A percentile compares a stretch with the other conserved stretches of the same genome.
phyloP scores from a whole-genome alignment of 2,113 vertebrate species.

The Prinia subflava region DNA sequence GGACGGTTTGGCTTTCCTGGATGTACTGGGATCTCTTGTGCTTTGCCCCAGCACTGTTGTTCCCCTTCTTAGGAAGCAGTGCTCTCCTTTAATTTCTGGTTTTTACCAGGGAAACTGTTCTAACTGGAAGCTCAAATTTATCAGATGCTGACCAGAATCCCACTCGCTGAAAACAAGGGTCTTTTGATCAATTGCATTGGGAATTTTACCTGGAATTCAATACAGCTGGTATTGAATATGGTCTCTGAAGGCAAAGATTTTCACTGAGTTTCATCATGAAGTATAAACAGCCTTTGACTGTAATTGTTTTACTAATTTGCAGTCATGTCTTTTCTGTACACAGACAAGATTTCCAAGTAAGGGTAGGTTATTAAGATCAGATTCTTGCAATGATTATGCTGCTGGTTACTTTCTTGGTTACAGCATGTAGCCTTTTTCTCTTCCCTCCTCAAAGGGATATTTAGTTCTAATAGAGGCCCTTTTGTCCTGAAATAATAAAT shows the following conservation, averaged over 20 bases:
- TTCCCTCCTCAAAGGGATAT: background rate
- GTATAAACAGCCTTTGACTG: background rate
- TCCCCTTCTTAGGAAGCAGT: background rate
- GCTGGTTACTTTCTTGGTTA: background rate
- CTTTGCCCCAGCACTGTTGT: background rate
- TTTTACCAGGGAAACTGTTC: background rate
- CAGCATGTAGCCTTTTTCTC: background rate
- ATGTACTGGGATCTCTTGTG: background rate
- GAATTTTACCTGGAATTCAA: constrained; percentile 6
- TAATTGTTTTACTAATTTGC: background rate
- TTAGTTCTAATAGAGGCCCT: background rate
- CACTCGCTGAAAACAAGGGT: background rate
- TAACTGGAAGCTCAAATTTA: background rate
- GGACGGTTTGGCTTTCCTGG: background rate
- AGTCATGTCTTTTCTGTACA: background rate
- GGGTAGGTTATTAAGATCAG: background rate
- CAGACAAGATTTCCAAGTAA: background rate
- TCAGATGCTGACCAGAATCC: background rate
- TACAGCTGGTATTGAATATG: fast-evolving
- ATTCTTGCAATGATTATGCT: background rate
- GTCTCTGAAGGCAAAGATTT: background rate
- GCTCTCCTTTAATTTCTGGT: background rate
- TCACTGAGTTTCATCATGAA: background rate
- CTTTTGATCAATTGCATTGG: background rate
- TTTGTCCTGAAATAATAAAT: background rate